Evolutionary conservation across 2,113 vertebrate genomes (phyloP), one percentile per base, ranked within the genome.

Genomic region (Trochalopteron elliotii): DNA sequence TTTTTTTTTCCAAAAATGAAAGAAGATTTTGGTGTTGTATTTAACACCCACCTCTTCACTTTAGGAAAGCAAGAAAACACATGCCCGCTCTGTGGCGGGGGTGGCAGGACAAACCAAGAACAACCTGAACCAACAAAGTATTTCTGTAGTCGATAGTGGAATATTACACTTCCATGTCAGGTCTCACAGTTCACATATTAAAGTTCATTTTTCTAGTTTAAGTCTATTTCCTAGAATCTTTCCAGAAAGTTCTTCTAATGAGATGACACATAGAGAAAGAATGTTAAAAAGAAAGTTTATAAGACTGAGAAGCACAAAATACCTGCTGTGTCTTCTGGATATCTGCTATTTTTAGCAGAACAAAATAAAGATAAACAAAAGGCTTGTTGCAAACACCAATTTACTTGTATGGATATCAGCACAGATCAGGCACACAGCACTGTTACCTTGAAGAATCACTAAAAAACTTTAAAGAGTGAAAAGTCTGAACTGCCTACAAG

Each of bases 41-140:
- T 65, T 47, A 80, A 88, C 3, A 28, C 23, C 33, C 55, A 42
- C 8, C 5, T 59, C 30, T 75, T 83, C 39, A 39, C 12, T 82
- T 79, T 8, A 52, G 65, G 45, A 67, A 84, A 72, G 60, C 35
- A 71, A 71, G 65, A 92, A 92, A 91, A 59, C 28, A 56, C 30
- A 9, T 0, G 0, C 31, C 22, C 64, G 55, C 40, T 70, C 30
- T 42, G 42, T 52, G 33, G 8, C 21, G 3, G 49, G 3, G 19
- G 5, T 37, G 33, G 19, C 33, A 71, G 83, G 33, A 44, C 30
- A 95, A 86, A 80, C 9, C 12, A 53, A 79, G n/a, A 67, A 65
- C 21, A 90, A 55, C 7, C 7, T 35, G 17, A 83, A 83, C 28
- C 11, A 75, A 86, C 25, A 57, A 87, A 81, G 14, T 53, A 57